These are phyloP conservation scores for Pseudocheirus occidentalis DNA, from an alignment of 2,797 vertebrate species.

Conservation along the genomic window DNA sequence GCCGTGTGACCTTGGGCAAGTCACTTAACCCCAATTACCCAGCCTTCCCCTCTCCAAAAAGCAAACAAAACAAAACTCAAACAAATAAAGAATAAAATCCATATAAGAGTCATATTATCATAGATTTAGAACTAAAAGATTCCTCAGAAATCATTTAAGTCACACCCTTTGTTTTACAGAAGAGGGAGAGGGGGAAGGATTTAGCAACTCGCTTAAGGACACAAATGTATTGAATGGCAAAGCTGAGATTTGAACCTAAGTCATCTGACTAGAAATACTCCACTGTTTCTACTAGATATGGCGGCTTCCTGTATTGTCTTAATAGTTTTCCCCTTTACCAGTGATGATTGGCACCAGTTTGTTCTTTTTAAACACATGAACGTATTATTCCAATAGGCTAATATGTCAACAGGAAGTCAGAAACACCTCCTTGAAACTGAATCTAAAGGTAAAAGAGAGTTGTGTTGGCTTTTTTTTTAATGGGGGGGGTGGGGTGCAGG, in stretches of 20 bases:
- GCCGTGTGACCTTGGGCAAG: no score
- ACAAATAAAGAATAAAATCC: conserved; percentile 37
- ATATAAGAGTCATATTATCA: neutral
- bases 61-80: no score
- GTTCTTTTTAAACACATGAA: neutral
- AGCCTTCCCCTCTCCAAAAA: no score
- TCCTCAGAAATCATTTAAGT: neutral
- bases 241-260: neutral
- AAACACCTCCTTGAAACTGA: neutral
- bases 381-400: neutral
- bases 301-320: neutral
- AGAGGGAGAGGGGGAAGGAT: neutral
- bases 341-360: neutral
- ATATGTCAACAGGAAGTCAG: neutral
- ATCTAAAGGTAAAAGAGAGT: neutral
- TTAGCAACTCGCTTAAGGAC: neutral
- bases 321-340: neutral
- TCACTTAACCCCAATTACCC: no score
- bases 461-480: neutral
- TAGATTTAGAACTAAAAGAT: neutral
- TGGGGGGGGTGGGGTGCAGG: no score
- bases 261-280: neutral
- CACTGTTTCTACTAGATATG: neutral
- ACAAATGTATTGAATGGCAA: neutral
- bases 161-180: neutral